Base-by-base conservation (phyloP, 37 sponge, comb jelly and placozoan species). In the Geodia barretti region DNA sequence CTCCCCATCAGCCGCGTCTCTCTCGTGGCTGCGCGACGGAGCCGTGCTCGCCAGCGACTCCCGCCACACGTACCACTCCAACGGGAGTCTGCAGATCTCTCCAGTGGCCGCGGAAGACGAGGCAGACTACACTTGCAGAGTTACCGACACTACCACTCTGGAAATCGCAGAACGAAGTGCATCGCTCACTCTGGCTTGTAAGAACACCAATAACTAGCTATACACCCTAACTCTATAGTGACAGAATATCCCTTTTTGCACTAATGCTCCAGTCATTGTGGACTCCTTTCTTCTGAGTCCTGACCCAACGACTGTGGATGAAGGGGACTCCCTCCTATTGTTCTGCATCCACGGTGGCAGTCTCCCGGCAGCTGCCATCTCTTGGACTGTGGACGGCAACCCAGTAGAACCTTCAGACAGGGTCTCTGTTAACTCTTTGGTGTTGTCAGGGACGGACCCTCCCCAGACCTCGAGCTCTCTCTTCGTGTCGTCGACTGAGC, bases 271-370 rank as follows among this genome's bases (percentile, higher is more conserved):
- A 92, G 92, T 41, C 31, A 66, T 92, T 24, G 24, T 39, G 28
- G 21, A 78, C 24, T 21, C 65, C n/a, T 87, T 87, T 36, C 11
- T 83, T 7, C 36, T 77, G 1, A 35, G 36, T 1, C 92, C 92
- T 2, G 81, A 69, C n/a, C 61, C 75, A 34, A 79, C 83, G 77
- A 75, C 75, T 0, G 80, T 87, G 2, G 58, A 37, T 29, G 77
- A 82, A 40, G 88, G 88, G 0, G 40, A 29, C 23, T 26, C 75
- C 0, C 64, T 75, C 2, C 14, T 30, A 19, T 42, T 92, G 40
- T 87, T 92, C 77, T 92, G 92, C 54, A 60, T 87, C 29, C 87
- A 92, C 41, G 66, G 71, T 58, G 83, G 74, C 25, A 92, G 92
- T 37, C 62, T 92, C 23, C 92, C 92, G 25, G 76, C 81, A 29